A percentile compares a stretch with the other conserved stretches of the same genome.
These are phyloP conservation scores for Excalfactoria chinensis DNA, from an alignment of 2,113 vertebrate species.

Conservation along the genomic window DNA sequence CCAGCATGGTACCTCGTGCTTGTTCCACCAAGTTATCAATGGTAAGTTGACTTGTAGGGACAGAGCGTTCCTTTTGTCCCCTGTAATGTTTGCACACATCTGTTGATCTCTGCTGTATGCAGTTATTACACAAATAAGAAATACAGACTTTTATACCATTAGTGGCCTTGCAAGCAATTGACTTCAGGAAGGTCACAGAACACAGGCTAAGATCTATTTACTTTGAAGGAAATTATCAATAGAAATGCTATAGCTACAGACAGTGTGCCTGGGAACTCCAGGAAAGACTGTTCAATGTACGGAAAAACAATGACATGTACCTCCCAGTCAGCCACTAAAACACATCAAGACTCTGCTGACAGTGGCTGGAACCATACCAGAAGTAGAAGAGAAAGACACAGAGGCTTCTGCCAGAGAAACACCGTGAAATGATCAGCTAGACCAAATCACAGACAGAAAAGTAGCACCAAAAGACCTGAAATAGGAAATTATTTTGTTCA, in stretches of 20 bases:
- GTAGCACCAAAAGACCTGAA: not conserved
- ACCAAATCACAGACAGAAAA: not conserved
- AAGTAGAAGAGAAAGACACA: not conserved
- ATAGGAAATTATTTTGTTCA: not conserved
- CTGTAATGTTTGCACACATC: not conserved
- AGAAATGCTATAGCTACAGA: not conserved
- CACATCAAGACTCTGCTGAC: not conserved
- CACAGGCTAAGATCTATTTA: not conserved
- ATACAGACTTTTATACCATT: not conserved
- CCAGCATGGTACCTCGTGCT: not conserved
- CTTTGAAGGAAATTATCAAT: not conserved
- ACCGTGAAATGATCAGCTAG: not conserved
- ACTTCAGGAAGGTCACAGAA: not conserved
- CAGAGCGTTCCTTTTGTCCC: not conserved
- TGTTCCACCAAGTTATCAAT: fast-evolving
- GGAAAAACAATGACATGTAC: not conserved
- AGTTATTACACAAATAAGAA: not conserved
- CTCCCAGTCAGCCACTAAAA: not conserved
- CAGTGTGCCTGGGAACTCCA: not conserved
- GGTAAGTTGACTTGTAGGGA: not conserved
- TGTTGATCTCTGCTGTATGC: not conserved
- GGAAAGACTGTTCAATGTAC: not conserved
- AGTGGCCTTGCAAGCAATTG: not conserved
- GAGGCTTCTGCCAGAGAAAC: not conserved
- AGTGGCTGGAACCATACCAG: not conserved